Percentiles rank a stretch among this genome's conserved stretches.
These are phyloP conservation scores for Platygyra sinensis DNA, from an alignment of 64 coral and sea anemone species.

Conservation along the genomic window DNA sequence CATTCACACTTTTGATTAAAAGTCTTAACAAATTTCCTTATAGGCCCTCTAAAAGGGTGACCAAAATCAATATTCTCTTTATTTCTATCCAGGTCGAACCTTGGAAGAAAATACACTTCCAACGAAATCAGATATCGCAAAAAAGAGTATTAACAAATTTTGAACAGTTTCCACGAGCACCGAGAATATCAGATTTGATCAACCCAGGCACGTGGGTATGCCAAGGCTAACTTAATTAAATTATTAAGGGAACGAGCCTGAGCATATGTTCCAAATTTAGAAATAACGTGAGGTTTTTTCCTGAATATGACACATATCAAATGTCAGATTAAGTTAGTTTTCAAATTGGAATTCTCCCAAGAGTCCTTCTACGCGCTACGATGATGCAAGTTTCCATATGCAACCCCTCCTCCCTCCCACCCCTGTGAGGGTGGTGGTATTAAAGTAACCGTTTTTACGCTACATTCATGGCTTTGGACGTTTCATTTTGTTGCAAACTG, in stretches of 20 bases:
- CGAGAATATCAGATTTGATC: slow-evolving; percentile 22
- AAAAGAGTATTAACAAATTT: too few relatives aligned
- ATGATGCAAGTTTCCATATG: too few relatives aligned
- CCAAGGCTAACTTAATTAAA: background rate
- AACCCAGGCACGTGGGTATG: background rate
- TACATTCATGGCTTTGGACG: too few relatives aligned
- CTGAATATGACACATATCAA: background rate
- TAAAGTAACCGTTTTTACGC: too few relatives aligned
- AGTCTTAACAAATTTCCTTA: background rate
- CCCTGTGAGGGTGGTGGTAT: too few relatives aligned
- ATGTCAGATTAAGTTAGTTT: background rate
- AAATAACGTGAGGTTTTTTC: background rate
- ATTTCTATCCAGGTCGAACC: background rate
- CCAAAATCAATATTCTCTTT: slow-evolving; percentile 6
- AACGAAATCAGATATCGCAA: too few relatives aligned
- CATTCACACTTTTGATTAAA: background rate
- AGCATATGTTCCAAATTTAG: background rate
- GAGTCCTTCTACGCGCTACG: background rate
- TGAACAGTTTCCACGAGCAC: background rate
- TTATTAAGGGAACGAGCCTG: background rate
- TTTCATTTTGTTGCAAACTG: background rate
- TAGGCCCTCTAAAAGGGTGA: background rate
- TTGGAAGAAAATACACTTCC: too few relatives aligned
- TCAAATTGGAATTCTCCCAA: background rate
- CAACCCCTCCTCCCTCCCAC: too few relatives aligned